Percentiles rank a stretch among this genome's conserved stretches.
Conservation (phyloP, 2,113 vertebrate species). For the Cinclus mexicanus region DNA sequence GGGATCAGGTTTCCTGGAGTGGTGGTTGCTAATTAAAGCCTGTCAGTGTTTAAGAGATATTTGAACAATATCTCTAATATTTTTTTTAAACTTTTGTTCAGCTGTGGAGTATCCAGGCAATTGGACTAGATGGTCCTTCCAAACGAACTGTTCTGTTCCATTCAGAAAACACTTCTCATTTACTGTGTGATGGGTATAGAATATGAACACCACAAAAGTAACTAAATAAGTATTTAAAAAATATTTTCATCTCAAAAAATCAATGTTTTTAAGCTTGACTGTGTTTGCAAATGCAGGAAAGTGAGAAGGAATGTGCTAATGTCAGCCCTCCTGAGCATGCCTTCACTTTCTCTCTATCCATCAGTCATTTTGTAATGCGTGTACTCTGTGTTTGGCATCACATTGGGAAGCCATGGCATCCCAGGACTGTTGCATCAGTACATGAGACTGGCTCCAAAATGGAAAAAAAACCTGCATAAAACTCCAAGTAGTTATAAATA, state of each 20-base stretch:
- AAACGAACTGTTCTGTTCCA: not conserved
- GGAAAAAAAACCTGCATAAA: not conserved
- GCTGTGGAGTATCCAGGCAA: not conserved
- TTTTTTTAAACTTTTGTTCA: not conserved
- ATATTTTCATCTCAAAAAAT: not conserved
- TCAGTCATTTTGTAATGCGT: not conserved
- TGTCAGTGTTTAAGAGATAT: not conserved
- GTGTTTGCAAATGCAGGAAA: not conserved
- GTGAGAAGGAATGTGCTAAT: not conserved
- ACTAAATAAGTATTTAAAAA: not conserved
- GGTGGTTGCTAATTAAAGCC: not conserved
- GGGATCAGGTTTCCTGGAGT: not conserved
- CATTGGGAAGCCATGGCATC: not conserved
- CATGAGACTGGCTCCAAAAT: not conserved
- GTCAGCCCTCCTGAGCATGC: rapidly evolving
- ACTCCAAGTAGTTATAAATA: not conserved
- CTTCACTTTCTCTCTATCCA: not conserved
- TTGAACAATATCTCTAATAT: not conserved
- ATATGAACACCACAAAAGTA: not conserved
- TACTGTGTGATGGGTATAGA: not conserved
- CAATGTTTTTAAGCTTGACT: not conserved
- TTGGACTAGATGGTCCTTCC: not conserved
- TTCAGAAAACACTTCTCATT: not conserved
- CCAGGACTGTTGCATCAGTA: not conserved
- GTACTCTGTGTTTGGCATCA: not conserved